These are phyloP conservation scores for Diogma glabrata DNA, from an alignment of 2,888 invertebrate species.

Conservation along the genomic window DNA sequence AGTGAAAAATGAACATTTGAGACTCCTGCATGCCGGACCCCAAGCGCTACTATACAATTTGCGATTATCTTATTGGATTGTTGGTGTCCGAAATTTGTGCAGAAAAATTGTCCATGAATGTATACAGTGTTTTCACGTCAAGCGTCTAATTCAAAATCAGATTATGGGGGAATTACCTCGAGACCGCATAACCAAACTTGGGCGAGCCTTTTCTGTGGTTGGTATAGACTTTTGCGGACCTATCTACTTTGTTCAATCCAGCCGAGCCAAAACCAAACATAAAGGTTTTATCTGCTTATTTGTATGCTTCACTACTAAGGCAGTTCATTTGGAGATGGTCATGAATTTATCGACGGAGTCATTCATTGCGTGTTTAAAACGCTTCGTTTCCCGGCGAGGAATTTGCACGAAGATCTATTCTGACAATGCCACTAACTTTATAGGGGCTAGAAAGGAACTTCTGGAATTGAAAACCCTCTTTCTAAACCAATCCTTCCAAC, in stretches of 20 bases:
- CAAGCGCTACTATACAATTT: not conserved
- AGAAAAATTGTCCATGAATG: not conserved
- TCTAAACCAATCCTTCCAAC: not conserved
- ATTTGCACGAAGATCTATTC: not conserved
- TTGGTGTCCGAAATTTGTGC: not conserved
- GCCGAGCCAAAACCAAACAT: too few species aligned
- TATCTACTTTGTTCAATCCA: too few species aligned
- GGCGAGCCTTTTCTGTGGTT: not conserved
- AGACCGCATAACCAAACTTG: not conserved
- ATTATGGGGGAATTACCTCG: not conserved
- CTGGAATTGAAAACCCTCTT: not conserved
- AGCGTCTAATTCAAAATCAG: not conserved
- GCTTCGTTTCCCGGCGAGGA: not conserved
- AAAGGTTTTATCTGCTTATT: too few species aligned
- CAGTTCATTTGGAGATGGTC: not conserved
- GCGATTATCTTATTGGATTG: not conserved
- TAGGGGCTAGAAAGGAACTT: not conserved
- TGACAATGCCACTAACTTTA: not conserved
- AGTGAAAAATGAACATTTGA: not conserved
- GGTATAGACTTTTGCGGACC: not conserved
- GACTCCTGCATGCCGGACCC: not conserved
- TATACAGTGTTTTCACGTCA: not conserved
- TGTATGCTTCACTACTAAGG: too few species aligned
- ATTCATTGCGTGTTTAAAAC: not conserved
- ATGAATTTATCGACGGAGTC: not conserved